Conservation (phyloP, 2,113 vertebrate genomes). For the Pantherophis guttatus region DNA sequence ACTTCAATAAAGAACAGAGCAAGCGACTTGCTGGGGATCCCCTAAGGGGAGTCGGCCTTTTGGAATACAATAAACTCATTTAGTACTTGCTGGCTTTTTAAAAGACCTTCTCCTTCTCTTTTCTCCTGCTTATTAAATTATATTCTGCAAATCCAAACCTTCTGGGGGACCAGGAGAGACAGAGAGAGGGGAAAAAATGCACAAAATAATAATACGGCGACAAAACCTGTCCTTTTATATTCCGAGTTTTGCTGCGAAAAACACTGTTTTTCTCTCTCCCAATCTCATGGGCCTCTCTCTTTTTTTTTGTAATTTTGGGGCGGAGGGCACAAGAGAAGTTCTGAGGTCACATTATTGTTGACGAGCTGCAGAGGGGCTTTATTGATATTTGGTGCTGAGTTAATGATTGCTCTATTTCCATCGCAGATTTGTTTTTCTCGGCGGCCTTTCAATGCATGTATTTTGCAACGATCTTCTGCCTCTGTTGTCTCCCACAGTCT, state of each 20-base stretch:
- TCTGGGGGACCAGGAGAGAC: conserved; percentile 6
- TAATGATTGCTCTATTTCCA: neutral
- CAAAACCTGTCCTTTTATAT: neutral
- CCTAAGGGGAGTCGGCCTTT: conserved; percentile 61
- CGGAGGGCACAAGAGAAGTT: neutral
- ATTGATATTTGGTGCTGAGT: neutral
- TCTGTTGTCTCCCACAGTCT: neutral
- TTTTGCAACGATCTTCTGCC: neutral
- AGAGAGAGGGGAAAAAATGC: no score
- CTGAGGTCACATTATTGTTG: neutral
- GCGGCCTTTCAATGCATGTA: neutral
- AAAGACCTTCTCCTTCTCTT: neutral
- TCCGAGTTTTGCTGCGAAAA: neutral
- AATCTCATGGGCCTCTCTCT: neutral
- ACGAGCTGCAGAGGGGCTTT: neutral
- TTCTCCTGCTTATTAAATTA: conserved; percentile 44
- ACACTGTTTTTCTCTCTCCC: neutral
- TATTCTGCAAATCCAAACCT: conserved; percentile 33
- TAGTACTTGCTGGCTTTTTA: conserved; percentile 36
- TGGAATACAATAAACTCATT: conserved; percentile 64
- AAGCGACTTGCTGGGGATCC: conserved; percentile 60
- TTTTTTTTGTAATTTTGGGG: neutral
- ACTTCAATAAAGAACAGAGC: conserved; percentile 71
- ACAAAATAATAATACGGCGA: neutral
- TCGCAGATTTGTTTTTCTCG: neutral